phyloP scores from a whole-genome alignment of 2,888 invertebrate genomes.

The Esperia sulphurella region DNA sequence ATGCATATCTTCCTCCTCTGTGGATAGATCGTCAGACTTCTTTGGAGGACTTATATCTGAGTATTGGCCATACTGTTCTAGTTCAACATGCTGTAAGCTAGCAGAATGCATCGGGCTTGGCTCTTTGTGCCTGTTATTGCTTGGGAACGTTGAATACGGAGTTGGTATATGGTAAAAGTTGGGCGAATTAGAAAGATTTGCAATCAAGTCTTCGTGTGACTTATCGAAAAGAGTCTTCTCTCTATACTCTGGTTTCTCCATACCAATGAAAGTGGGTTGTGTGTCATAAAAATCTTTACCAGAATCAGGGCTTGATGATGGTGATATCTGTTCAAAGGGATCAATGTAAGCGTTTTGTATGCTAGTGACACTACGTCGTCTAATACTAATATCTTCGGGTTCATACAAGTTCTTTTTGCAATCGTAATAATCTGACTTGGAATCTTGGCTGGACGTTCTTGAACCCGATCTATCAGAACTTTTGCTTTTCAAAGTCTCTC shows the following conservation, averaged over 20 bases:
- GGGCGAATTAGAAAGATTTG: constrained; percentile 70
- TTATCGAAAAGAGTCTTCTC: constrained; percentile 76
- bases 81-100: constrained; percentile 84
- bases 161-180: constrained; percentile 78
- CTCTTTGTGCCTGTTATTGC: constrained; percentile 76
- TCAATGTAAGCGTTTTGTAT: constrained; percentile 63
- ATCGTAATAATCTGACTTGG: constrained; percentile 85
- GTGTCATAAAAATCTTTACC: constrained; percentile 81
- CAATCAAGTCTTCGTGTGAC: constrained; percentile 80
- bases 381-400: constrained; percentile 47
- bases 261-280: constrained; percentile 61
- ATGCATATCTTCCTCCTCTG: constrained; percentile 75
- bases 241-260: constrained; percentile 67
- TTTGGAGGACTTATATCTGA: constrained; percentile 56
- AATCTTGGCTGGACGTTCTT: constrained; percentile 84
- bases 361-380: constrained; percentile 54
- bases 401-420: constrained; percentile 77
- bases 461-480: constrained; percentile 80
- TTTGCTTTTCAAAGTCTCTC: constrained; percentile 81
- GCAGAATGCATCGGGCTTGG: constrained; percentile 82
- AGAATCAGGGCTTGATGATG: constrained; percentile 84
- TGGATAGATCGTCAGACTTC: constrained; percentile 68
- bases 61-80: constrained; percentile 78
- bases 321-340: constrained; percentile 72
- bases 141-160: constrained; percentile 81